These are phyloP conservation scores for Podarcis cretensis DNA, from an alignment of 2,113 vertebrate genomes.

Conservation along the genomic window DNA sequence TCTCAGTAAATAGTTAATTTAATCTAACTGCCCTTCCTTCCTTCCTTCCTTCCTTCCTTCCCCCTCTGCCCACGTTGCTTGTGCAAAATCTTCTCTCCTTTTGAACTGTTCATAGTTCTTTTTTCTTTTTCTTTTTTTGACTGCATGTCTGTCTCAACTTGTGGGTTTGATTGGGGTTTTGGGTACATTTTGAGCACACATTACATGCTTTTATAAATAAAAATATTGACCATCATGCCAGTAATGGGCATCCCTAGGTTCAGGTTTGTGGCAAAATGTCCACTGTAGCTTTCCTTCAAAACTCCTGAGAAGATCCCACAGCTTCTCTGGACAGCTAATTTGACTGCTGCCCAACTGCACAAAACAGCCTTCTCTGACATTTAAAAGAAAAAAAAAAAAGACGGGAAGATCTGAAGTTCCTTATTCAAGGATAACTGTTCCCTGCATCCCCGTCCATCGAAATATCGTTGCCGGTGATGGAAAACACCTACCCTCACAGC, in stretches of 20 bases:
- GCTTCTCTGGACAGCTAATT: neutral
- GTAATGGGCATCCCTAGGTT: neutral
- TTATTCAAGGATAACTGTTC: slow-evolving; percentile 31
- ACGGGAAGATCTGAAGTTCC: accelerated
- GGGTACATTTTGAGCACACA: neutral
- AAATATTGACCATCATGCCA: neutral
- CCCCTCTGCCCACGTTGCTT: no score
- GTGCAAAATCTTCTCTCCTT: neutral
- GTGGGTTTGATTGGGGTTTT: no score
- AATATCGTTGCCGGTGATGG: neutral
- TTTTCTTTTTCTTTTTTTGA: neutral
- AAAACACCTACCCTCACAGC: slow-evolving; percentile 7
- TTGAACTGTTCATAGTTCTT: neutral
- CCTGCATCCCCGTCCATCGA: neutral
- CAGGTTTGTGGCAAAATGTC: neutral
- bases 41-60: neutral
- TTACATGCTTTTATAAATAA: neutral
- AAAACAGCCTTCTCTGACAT: accelerated
- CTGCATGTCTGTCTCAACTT: no score
- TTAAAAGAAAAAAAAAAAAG: neutral
- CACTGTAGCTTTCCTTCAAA: neutral
- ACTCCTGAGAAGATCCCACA: neutral
- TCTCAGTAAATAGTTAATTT: neutral
- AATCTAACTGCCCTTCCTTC: no score
- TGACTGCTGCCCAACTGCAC: neutral